Base-by-base conservation (phyloP, 2,113 vertebrate genomes). In the Coryphaenoides rupestris region DNA sequence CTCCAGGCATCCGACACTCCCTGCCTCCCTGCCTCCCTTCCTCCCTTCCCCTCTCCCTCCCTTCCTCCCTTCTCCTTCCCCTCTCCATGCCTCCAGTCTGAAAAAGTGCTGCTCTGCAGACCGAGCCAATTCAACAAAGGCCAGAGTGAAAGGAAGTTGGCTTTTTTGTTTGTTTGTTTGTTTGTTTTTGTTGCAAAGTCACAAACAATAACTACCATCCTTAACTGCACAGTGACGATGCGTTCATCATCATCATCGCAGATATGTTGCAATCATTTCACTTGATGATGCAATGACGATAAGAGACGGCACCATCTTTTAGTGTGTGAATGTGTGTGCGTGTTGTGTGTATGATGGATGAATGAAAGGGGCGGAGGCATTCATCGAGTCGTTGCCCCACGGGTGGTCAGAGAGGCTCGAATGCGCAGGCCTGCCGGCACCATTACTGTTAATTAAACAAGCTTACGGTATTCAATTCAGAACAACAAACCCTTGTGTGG, bases 1-100 rank as follows among this genome's bases (percentile, higher is more conserved):
- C 6, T 46, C 72, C 68, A 57, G 62, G 40, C 65, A 65, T 73
- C 67, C 70, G 69, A 72, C 80, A 69, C 69, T 69, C 72, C 62
- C 70, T 52, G 21, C 14, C 10, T 46, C 12, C 26, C 24, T 58
- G 13, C 17, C 28, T 12, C 58, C 5, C 28, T 19, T 40, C 33
- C 58, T 47, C 58, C 40, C 40, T 22, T 21, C 19, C 33, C 19
- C 19, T n/a, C 58, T 19, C 19, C 19, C 71, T 66, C 68, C 60
- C 55, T 54, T 60, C 63, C 67, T 67, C 33, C 55, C 14, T 7
- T 53, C 66, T 58, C 49, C 67, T 9, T 46, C 40, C 67, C 17
- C 5, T 54, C 67, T 59, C 50, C 68, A 10, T 46, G 28, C 67
- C 24, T 73, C 79, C 74, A 7, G 33, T 40, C 33, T 33, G 28